phyloP scores from a whole-genome alignment of 2,113 vertebrate species.

The Jacana jacana region DNA sequence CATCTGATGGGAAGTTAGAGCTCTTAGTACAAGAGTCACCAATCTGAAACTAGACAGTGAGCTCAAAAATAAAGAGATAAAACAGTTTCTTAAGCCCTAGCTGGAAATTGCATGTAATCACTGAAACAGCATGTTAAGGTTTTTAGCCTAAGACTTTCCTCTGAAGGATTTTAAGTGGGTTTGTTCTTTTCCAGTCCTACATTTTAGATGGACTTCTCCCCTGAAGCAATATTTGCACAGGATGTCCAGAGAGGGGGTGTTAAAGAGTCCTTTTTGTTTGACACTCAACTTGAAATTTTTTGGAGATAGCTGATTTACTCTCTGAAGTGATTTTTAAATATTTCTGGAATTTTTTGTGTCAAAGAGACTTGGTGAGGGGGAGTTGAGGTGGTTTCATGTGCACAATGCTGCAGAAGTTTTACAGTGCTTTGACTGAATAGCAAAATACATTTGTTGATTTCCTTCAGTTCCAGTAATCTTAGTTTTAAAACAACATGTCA shows the following conservation, averaged over 20 bases:
- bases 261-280: background rate
- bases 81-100: background rate
- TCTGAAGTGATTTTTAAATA: background rate
- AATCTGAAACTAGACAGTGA: background rate
- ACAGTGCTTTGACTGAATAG: background rate
- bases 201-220: background rate
- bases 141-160: background rate
- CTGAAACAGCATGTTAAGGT: background rate
- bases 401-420: background rate
- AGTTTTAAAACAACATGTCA: background rate
- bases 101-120: background rate
- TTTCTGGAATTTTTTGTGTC: background rate
- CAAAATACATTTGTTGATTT: background rate
- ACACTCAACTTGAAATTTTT: background rate
- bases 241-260: background rate
- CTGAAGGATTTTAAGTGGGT: background rate
- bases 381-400: background rate
- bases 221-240: background rate
- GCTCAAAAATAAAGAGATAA: background rate
- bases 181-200: background rate
- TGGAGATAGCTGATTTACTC: background rate
- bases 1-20: background rate
- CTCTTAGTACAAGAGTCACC: background rate
- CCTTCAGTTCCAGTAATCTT: background rate
- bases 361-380: background rate